A percentile compares a stretch with the other conserved stretches of the same genome.
phyloP scores from a whole-genome alignment of 1,140 invertebrate species.

The Chrysopa pallens region DNA sequence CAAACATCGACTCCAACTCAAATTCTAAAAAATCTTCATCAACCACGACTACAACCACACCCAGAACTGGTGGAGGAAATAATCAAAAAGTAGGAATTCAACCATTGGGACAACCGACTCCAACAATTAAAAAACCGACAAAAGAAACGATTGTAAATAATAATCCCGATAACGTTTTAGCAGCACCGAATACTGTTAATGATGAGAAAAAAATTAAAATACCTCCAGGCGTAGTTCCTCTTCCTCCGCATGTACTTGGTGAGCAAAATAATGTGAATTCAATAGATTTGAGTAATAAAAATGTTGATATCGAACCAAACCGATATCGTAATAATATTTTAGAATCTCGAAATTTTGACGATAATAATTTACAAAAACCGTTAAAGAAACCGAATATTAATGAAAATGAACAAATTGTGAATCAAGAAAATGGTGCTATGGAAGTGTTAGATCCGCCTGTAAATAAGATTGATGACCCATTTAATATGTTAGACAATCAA shows the following conservation, averaged over 20 bases:
- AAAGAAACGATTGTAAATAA: background rate
- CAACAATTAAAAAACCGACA: background rate
- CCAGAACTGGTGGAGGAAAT: constrained; percentile 1
- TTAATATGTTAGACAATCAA: background rate
- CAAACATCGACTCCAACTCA: constrained; percentile 6
- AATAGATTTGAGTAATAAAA: constrained; percentile 3
- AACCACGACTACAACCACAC: constrained; percentile 13
- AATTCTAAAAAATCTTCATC: constrained; percentile 10
- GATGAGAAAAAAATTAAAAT: constrained; percentile 7
- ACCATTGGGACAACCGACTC: background rate
- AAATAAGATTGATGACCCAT: constrained; percentile 2
- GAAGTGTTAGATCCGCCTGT: constrained; percentile 13
- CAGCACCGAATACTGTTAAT: constrained; percentile 4
- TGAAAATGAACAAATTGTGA: constrained; percentile 3
- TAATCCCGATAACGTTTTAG: constrained; percentile 5
- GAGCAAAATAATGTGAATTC: no score
- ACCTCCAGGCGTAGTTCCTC: constrained; percentile 14
- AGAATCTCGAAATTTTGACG: background rate
- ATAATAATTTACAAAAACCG: background rate
- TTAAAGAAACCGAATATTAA: constrained; percentile 3
- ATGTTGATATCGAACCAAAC: constrained; percentile 12
- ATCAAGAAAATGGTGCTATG: constrained; percentile 17
- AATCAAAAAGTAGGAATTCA: background rate
- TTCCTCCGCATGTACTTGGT: no score
- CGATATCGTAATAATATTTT: constrained; percentile 9